These are phyloP conservation scores for Fulica atra DNA, from an alignment of 2,113 vertebrate species.

Conservation along the genomic window DNA sequence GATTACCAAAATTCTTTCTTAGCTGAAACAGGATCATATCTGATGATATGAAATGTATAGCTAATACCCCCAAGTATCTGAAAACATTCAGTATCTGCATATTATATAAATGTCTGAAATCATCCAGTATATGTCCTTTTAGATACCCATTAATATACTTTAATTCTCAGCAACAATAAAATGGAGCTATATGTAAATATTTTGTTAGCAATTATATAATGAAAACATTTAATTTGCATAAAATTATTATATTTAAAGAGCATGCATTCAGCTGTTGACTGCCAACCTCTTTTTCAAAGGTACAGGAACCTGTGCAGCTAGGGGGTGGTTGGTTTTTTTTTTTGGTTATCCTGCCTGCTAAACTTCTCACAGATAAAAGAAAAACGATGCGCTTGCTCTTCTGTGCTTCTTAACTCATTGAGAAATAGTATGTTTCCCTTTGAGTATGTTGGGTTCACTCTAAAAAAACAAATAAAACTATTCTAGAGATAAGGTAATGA, in stretches of 20 bases:
- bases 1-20: constrained; percentile 9
- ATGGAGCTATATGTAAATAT: background rate
- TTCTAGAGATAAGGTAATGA: background rate
- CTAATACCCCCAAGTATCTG: background rate
- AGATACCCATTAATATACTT: background rate
- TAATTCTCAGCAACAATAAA: background rate
- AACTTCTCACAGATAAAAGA: background rate
- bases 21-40: background rate
- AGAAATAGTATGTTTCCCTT: background rate
- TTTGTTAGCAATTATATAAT: background rate
- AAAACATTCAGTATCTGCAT: constrained; percentile 14
- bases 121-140: background rate
- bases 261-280: background rate
- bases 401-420: background rate
- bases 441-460: background rate
- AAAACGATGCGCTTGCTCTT: background rate
- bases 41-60: constrained; percentile 9
- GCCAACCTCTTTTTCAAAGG: background rate
- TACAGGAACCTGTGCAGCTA: background rate
- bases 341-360: background rate
- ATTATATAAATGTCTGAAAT: background rate
- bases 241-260: background rate
- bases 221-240: background rate
- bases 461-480: constrained; percentile 11
- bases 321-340: background rate